phyloP scores from a whole-genome alignment of 2,888 invertebrate species.

The Aradus depressus region DNA sequence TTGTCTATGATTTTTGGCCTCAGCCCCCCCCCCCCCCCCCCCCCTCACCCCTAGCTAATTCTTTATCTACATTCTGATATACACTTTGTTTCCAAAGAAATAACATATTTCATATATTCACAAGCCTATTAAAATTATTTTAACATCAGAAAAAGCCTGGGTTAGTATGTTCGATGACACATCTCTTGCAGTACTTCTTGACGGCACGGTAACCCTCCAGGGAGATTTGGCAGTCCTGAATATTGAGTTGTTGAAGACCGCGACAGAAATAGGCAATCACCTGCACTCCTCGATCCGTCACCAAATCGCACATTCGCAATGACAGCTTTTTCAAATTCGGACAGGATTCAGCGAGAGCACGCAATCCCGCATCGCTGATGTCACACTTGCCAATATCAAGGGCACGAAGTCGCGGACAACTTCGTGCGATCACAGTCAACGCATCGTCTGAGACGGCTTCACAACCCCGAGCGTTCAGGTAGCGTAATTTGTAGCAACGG shows the following conservation, averaged over 20 bases:
- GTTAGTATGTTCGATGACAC: conserved; percentile 90
- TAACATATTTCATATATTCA: too few species aligned
- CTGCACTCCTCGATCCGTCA: conserved; percentile 80
- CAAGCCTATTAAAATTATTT: too few species aligned
- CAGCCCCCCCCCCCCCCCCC: too few species aligned
- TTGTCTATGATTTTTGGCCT: too few species aligned
- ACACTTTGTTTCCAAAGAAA: too few species aligned
- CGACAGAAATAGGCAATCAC: conserved; percentile 81
- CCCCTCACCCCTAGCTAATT: too few species aligned
- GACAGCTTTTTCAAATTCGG: conserved; percentile 84
- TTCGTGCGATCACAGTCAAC: conserved; percentile 71
- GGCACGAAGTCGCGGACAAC: conserved; percentile 74
- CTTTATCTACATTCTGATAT: too few species aligned
- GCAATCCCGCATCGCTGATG: conserved; percentile 77
- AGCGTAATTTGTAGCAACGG: conserved; percentile 76
- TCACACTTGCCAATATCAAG: conserved; percentile 89
- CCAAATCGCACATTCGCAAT: conserved; percentile 78
- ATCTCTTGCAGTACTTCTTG: conserved; percentile 82
- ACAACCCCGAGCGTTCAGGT: conserved; percentile 83
- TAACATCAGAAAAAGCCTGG: conserved; percentile 71
- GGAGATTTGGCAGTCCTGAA: conserved; percentile 85
- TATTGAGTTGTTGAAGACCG: conserved; percentile 80
- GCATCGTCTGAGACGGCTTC: conserved; percentile 91
- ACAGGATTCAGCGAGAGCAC: conserved; percentile 77
- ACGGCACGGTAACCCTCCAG: conserved; percentile 81